Conservation (phyloP, 2,113 vertebrate species). For the Urocitellus parryii region DNA sequence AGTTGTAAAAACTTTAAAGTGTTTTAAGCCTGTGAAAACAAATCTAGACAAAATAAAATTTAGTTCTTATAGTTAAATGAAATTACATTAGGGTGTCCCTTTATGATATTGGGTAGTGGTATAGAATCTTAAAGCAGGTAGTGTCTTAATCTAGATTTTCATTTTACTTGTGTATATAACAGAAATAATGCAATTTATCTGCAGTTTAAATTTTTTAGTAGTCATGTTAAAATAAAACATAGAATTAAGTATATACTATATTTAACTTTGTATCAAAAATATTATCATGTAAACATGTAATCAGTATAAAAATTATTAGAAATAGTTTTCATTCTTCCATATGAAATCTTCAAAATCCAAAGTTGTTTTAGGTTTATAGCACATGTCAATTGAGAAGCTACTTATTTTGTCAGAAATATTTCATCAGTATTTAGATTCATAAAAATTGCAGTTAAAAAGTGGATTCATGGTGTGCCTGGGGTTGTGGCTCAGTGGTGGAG, state of each 20-base stretch:
- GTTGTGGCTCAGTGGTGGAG: no score
- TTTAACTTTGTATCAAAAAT: constrained; percentile 15
- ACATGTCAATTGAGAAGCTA: not conserved
- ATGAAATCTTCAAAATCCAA: not conserved
- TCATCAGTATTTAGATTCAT: not conserved
- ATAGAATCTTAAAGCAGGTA: not conserved
- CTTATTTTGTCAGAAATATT: constrained; percentile 8
- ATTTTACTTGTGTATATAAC: not conserved
- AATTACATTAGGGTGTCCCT: not conserved
- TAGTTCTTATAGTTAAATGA: not conserved
- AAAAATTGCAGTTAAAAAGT: constrained; percentile 17
- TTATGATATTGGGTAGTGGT: constrained; percentile 3
- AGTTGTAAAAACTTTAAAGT: not conserved
- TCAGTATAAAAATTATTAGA: constrained; percentile 15
- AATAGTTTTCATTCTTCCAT: not conserved
- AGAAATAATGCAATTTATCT: not conserved
- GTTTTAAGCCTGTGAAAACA: not conserved
- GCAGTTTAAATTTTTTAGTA: constrained; percentile 12
- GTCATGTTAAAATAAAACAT: not conserved
- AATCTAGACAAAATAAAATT: constrained; percentile 13
- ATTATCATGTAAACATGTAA: not conserved
- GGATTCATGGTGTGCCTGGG: not conserved
- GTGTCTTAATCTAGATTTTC: not conserved
- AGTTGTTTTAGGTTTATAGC: not conserved
- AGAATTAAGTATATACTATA: not conserved